phyloP scores from a whole-genome alignment of 2,888 invertebrate genomes.

The Tachystola acroxantha region DNA sequence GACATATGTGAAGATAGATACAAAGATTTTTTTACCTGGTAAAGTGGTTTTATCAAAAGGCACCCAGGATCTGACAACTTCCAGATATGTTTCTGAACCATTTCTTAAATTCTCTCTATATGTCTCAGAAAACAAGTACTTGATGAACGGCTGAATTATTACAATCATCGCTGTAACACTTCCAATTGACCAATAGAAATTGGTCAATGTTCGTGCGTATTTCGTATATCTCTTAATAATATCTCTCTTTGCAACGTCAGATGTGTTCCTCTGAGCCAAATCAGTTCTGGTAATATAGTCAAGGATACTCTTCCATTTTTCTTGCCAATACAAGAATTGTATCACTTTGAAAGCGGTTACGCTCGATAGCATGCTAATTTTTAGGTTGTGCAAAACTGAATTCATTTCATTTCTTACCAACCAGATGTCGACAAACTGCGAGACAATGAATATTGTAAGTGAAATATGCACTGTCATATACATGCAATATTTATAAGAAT shows the following conservation, averaged over 20 bases:
- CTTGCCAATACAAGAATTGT: slow-evolving; percentile 53
- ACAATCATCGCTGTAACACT: slow-evolving; percentile 53
- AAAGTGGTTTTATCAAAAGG: slow-evolving; percentile 52
- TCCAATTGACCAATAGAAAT: slow-evolving; percentile 55
- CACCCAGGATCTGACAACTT: slow-evolving; percentile 64
- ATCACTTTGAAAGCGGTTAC: slow-evolving; percentile 51
- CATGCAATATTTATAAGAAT: slow-evolving; percentile 28
- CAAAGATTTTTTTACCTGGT: no score
- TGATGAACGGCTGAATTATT: slow-evolving; percentile 45
- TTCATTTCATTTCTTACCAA: slow-evolving; percentile 52
- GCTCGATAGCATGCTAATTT: slow-evolving; percentile 57
- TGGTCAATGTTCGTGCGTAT: slow-evolving; percentile 58
- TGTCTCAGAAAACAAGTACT: slow-evolving; percentile 33
- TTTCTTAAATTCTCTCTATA: slow-evolving; percentile 45
- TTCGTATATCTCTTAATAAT: slow-evolving; percentile 39
- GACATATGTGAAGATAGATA: no score
- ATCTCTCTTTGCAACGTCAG: slow-evolving; percentile 24
- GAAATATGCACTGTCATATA: slow-evolving; percentile 48
- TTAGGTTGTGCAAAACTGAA: slow-evolving; percentile 52
- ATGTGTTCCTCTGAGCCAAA: slow-evolving; percentile 32
- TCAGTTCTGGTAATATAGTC: slow-evolving; percentile 54
- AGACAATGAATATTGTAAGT: slow-evolving; percentile 46
- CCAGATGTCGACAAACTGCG: slow-evolving; percentile 59
- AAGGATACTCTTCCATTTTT: slow-evolving; percentile 48
- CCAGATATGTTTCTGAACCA: slow-evolving; percentile 44